Percentiles rank a stretch among this genome's conserved stretches.
These are phyloP conservation scores for Hydrotaea diabolus DNA, from an alignment of 2,888 invertebrate species.

Conservation along the genomic window DNA sequence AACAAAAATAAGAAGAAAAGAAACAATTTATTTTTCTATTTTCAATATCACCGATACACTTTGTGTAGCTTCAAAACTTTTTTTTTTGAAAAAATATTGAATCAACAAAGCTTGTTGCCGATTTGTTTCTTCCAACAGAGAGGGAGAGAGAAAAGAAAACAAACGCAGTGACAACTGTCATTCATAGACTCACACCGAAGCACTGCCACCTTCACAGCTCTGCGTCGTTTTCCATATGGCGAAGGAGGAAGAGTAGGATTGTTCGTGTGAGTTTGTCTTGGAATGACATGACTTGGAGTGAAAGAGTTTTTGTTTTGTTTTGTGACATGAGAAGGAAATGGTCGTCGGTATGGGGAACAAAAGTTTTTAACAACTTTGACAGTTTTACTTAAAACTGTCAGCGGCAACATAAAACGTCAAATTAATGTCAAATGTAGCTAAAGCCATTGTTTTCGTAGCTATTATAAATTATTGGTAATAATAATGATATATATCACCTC, in stretches of 20 bases:
- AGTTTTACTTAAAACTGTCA: constrained; percentile 57
- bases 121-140: constrained; percentile 13
- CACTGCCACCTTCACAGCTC: background rate
- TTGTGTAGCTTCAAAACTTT: constrained; percentile 9
- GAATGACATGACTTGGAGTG: background rate
- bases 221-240: background rate
- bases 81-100: constrained; percentile 15
- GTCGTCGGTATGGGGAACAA: background rate
- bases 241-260: constrained; percentile 10
- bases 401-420: constrained; percentile 63
- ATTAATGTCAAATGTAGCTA: constrained; percentile 58
- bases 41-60: background rate
- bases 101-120: background rate
- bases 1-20: background rate
- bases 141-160: no score
- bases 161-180: constrained; percentile 55
- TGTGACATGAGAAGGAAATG: constrained; percentile 27
- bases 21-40: constrained; percentile 7
- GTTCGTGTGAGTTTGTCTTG: background rate
- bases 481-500: constrained; percentile 35
- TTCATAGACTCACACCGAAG: constrained; percentile 28
- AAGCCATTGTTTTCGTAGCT: constrained; percentile 45
- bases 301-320: background rate
- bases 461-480: constrained; percentile 50
- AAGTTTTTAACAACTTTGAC: constrained; percentile 39